A percentile compares a stretch with the other conserved stretches of the same genome.
These are phyloP conservation scores for Oceanodroma tethys DNA, from an alignment of 2,113 vertebrate species.

Conservation along the genomic window DNA sequence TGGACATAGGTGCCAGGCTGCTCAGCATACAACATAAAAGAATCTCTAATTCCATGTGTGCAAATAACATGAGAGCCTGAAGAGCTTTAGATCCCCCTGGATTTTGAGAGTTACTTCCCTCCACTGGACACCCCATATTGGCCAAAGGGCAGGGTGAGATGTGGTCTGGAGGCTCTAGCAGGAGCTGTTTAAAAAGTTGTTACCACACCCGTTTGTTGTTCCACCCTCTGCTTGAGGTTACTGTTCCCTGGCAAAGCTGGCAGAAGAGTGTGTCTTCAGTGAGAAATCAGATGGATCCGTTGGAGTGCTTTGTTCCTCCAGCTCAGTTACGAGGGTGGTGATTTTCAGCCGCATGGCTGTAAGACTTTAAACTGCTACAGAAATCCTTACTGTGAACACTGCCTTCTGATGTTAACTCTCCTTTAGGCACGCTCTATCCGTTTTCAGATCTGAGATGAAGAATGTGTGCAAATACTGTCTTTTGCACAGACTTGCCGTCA, in stretches of 20 bases:
- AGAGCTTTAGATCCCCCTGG: background rate
- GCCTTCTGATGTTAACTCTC: background rate
- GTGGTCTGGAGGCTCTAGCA: background rate
- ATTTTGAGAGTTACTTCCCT: background rate
- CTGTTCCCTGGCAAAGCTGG: background rate
- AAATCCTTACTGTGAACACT: background rate
- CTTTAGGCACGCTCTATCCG: background rate
- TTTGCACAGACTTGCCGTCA: background rate
- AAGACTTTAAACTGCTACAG: background rate
- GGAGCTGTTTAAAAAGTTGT: background rate
- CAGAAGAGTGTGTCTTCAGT: background rate
- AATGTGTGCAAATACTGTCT: background rate
- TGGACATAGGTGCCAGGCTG: background rate
- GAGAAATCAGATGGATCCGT: background rate
- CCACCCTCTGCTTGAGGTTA: conserved; percentile 2
- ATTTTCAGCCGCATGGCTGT: background rate
- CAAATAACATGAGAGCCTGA: background rate
- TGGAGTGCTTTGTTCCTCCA: background rate
- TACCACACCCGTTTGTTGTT: background rate
- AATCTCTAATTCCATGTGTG: background rate
- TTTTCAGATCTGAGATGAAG: background rate
- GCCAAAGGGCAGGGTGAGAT: background rate
- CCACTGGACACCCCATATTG: accelerated
- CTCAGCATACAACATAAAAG: background rate
- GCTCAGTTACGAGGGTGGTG: accelerated